phyloP scores from a whole-genome alignment of 1,140 invertebrate species.

The Camponotus vicinus region DNA sequence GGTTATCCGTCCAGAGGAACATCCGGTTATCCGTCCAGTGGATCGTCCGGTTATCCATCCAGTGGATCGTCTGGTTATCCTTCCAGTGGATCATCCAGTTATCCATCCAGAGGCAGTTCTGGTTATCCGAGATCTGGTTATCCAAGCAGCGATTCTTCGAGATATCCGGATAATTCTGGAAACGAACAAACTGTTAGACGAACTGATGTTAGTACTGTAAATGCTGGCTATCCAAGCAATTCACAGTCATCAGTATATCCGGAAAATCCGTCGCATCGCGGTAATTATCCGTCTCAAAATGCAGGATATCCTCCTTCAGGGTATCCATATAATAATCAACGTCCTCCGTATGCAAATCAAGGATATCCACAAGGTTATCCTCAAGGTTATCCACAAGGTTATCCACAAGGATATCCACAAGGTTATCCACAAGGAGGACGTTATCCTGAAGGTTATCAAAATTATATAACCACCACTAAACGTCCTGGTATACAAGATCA shows the following conservation, averaged over 20 bases:
- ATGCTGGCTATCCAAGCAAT: conserved; percentile 67
- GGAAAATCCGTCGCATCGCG: background rate
- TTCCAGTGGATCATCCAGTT: conserved; percentile 57
- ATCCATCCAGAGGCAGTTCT: conserved; percentile 68
- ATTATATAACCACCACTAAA: conserved; percentile 68
- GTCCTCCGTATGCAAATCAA: conserved; percentile 54
- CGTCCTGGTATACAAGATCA: conserved; percentile 80
- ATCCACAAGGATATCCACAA: conserved; percentile 54
- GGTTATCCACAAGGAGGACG: conserved; percentile 13
- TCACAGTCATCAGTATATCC: conserved; percentile 39
- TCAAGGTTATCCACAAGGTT: conserved; percentile 59
- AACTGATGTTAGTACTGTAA: conserved; percentile 61
- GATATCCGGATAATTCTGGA: conserved; percentile 66
- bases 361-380: conserved; percentile 68
- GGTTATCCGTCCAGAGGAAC: conserved; percentile 62
- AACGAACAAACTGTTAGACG: conserved; percentile 65
- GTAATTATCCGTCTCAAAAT: conserved; percentile 20
- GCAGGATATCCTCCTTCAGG: conserved; percentile 28
- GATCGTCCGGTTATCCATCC: conserved; percentile 58
- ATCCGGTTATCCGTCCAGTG: conserved; percentile 62
- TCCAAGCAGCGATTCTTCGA: conserved; percentile 24
- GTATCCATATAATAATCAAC: conserved; percentile 63
- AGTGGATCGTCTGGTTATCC: conserved; percentile 38
- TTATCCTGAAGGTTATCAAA: conserved; percentile 56
- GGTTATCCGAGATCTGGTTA: conserved; percentile 62